Percentiles rank a stretch among this genome's conserved stretches.
These are phyloP conservation scores for Candoia aspera DNA, from an alignment of 2,113 vertebrate species.

Conservation along the genomic window DNA sequence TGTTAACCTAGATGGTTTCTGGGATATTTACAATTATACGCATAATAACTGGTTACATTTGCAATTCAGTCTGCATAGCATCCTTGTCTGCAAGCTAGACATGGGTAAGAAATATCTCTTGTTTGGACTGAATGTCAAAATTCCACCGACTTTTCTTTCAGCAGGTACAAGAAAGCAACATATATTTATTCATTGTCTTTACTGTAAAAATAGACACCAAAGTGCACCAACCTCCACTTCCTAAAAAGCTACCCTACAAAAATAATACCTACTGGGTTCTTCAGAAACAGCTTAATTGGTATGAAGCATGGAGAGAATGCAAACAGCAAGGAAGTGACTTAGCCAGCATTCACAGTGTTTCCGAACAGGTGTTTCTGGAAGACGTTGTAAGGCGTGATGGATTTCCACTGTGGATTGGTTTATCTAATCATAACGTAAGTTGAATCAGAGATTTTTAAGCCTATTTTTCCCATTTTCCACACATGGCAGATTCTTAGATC, in stretches of 20 bases:
- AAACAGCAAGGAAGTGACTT: constrained; percentile 76
- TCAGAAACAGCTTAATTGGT: constrained; percentile 83
- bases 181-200: background rate
- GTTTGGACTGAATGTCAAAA: background rate
- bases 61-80: constrained; percentile 79
- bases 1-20: constrained; percentile 78
- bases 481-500: background rate
- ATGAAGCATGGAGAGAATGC: constrained; percentile 83
- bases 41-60: constrained; percentile 42
- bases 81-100: constrained; percentile 92
- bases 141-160: background rate
- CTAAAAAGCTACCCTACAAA: constrained; percentile 67
- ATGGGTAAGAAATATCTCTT: constrained; percentile 74
- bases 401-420: constrained; percentile 90
- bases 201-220: constrained; percentile 39
- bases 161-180: constrained; percentile 7
- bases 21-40: constrained; percentile 77
- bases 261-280: constrained; percentile 80
- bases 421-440: constrained; percentile 91
- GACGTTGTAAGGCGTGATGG: constrained; percentile 83
- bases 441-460: background rate
- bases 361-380: constrained; percentile 75
- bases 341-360: constrained; percentile 82
- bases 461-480: background rate
- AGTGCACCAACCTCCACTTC: constrained; percentile 72